These are phyloP conservation scores for Okapia johnstoni DNA, from an alignment of 2,113 vertebrate genomes.

Conservation along the genomic window DNA sequence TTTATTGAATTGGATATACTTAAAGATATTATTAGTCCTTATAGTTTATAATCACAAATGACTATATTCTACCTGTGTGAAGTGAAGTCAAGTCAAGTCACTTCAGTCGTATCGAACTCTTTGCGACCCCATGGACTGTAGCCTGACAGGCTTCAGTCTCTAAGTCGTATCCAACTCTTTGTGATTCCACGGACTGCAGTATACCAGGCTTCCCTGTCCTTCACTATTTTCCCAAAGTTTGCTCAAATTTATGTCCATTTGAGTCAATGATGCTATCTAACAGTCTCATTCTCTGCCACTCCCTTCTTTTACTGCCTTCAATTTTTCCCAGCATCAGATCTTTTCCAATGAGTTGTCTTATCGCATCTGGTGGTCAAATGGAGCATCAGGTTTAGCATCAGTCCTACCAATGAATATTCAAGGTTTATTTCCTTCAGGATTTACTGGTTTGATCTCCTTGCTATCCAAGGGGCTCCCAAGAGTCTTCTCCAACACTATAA, in stretches of 20 bases:
- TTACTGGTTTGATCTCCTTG: not conserved
- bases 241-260: not conserved
- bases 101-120: accelerated
- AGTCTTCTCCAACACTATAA: not conserved
- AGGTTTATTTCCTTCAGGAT: not conserved
- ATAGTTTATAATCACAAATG: not conserved
- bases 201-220: not conserved
- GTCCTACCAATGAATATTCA: not conserved
- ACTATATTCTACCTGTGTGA: not conserved
- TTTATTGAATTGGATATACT: not conserved
- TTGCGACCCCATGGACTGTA: not conserved
- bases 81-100: not conserved
- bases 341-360: not conserved
- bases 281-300: not conserved
- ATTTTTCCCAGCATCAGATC: not conserved
- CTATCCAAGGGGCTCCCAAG: not conserved
- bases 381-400: not conserved
- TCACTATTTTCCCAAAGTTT: not conserved
- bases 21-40: not conserved
- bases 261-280: not conserved
- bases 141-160: not conserved
- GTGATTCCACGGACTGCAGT: not conserved
- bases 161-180: not conserved
- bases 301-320: not conserved
- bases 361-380: not conserved